A percentile compares a stretch with the other conserved stretches of the same genome.
Conservation (phyloP, 2,113 vertebrate genomes). For the Anarrhichthys ocellatus region DNA sequence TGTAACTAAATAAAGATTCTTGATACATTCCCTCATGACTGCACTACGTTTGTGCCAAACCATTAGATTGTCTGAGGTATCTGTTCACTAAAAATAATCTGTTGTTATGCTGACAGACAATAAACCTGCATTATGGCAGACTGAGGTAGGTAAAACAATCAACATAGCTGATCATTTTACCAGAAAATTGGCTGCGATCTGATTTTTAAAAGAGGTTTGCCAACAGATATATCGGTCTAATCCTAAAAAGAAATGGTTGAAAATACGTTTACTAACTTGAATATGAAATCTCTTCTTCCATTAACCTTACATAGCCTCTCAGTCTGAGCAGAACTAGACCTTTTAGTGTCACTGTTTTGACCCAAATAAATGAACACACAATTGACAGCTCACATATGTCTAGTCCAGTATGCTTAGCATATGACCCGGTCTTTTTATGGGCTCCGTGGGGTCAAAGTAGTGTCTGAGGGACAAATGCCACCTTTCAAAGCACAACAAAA, state of each 20-base stretch:
- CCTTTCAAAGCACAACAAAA: conserved; percentile 39
- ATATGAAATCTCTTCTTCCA: not conserved
- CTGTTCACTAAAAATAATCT: conserved; percentile 13
- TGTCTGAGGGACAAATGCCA: conserved; percentile 62
- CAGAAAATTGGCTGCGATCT: not conserved
- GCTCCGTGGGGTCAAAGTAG: conserved; percentile 53
- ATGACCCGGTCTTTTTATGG: conserved; percentile 60
- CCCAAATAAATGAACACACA: conserved; percentile 51
- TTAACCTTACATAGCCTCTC: not conserved
- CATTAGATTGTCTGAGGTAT: conserved; percentile 42
- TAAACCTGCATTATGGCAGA: conserved; percentile 34
- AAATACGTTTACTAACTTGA: not conserved
- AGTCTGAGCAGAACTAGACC: not conserved
- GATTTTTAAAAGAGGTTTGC: not conserved
- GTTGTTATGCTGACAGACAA: conserved; percentile 45
- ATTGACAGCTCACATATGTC: conserved; percentile 44
- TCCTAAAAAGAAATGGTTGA: not conserved
- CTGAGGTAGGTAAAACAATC: not conserved
- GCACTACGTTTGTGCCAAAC: conserved; percentile 8
- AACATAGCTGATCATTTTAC: not conserved
- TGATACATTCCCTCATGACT: not conserved
- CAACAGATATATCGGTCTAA: not conserved
- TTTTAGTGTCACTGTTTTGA: conserved; percentile 46
- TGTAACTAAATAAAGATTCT: not conserved
- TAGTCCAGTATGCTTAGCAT: conserved; percentile 36